Base-by-base conservation (phyloP, 2,888 invertebrate species). In the Lasioglossum oenotherae region DNA sequence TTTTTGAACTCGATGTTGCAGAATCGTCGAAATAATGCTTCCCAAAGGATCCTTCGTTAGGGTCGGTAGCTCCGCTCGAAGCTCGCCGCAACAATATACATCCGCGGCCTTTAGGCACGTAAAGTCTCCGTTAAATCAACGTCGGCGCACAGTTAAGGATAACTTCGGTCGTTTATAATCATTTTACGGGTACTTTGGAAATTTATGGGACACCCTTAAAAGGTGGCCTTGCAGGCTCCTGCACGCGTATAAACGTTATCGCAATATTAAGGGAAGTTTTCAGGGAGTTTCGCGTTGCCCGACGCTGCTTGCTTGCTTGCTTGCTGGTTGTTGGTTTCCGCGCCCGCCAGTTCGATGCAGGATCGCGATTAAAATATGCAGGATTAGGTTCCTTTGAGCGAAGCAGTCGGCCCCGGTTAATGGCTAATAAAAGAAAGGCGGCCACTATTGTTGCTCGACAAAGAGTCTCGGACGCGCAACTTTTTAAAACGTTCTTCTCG, bases 91-190 rank as follows among this genome's bases (percentile, higher is more conserved):
- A 90, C 87, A 88, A 88, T 84, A 88, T 77, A 87, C 80, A 82
- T 87, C 80, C 79, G 79, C 74, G 78, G 64, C 82, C 80, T 79
- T 85, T 85, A 78, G 86, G 83, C 82, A 78, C 85, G 84, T 85
- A 90, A 89, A 88, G 88, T 85, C 82, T 84, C 79, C 88, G 86
- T 89, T 91, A 91, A 91, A 91, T 91, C 91, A 91, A 91, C 86
- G 88, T 89, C 87, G 84, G 88, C 74, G 86, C 80, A 76, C 85
- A 85, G 88, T 90, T 88, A 87, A 87, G 88, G 84, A 81, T 89
- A 91, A 91, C 88, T 91, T 91, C 73, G 88, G 75, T 80, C 91
- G 88, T 91, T 90, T 90, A 89, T 91, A 91, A 91, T 91, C 91
- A 91, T 91, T 91, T 91, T 91, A 89, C 88, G 80, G 87, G 79